These are phyloP conservation scores for Coracias cyanogaster DNA, from an alignment of 2,797 vertebrate species.

Conservation along the genomic window DNA sequence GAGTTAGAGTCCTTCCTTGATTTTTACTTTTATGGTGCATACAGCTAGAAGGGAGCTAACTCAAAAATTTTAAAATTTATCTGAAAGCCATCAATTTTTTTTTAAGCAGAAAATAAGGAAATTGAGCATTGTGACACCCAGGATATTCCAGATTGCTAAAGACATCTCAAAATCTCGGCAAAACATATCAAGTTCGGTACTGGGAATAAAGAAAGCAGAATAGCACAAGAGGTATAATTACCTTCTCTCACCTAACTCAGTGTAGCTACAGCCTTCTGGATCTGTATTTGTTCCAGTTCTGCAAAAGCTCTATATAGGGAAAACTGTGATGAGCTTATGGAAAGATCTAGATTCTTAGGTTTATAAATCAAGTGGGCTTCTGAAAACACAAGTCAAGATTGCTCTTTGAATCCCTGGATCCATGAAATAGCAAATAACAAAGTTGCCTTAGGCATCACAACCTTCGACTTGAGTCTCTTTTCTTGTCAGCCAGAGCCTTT, in stretches of 20 bases:
- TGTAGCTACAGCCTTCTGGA: not conserved
- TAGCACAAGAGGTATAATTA: rapidly evolving
- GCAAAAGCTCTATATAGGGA: not conserved
- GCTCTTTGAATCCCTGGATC: not conserved
- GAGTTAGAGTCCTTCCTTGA: not conserved
- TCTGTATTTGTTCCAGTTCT: not conserved
- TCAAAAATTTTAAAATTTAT: not conserved
- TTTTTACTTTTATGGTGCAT: not conserved
- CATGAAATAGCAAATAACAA: not conserved
- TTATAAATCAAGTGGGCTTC: not conserved
- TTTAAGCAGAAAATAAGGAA: not conserved
- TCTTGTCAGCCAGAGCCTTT: not conserved
- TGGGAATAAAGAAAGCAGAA: not conserved
- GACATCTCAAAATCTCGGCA: not conserved
- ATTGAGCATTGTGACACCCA: not conserved
- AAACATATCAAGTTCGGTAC: not conserved
- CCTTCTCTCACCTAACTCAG: not conserved
- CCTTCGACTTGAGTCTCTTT: not conserved
- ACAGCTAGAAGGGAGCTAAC: not conserved
- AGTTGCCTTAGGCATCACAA: not conserved
- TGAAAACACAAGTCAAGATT: not conserved
- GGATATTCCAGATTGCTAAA: not conserved
- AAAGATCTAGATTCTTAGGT: not conserved
- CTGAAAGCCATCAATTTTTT: not conserved
- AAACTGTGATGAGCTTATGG: not conserved